Evolutionary conservation across 1,140 invertebrate species (phyloP), one percentile per base, ranked within the genome.

Genomic region (Orchestia grillus): DNA sequence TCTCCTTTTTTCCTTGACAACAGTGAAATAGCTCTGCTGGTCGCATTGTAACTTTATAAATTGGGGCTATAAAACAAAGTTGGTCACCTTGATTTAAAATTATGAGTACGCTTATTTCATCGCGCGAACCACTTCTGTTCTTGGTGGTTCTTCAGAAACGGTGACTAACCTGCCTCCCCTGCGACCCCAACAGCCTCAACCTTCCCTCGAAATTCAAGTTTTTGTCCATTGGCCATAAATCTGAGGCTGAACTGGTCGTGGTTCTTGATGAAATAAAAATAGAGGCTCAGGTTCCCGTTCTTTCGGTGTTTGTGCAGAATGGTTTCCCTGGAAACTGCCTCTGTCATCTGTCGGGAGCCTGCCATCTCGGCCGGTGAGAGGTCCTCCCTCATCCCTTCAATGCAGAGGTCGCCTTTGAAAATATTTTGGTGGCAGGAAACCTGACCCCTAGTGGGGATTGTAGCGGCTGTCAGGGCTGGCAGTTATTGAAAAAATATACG

Each of bases 251-350:
- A 77, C 62, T 77, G 62, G 62, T 77, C 62, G 62, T 77, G 62
- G 62, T 77, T 77, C 36, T 77, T 77, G 62, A 77, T 77, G 62
- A 77, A 77, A 77, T 77, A 77, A 77, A 77, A 77, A 77, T 77
- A 77, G 62, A 77, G 62, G 62, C 62, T 77, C 62, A 77, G 11
- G 62, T 36, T 77, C 36, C 62, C 62, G 36, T 77, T 77, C 62
- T 77, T 77, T 77, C 19, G 3, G 62, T 77, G 62, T 77, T 77
- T 77, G 62, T 77, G 62, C 62, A 77, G 36, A 77, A 77, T 77
- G 36, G 62, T 77, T 77, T 77, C 36, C 62, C 62, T 36, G 62
- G 62, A 77, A 77, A 36, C 1, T 77, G 62, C 15, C 28, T 6
- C 47, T 8, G 62, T 77, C 62, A 77, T 77, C 62, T 77, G 62